Evolutionary conservation across 2,888 invertebrate species (phyloP).

Genomic region (Chrysolina haemoptera): DNA sequence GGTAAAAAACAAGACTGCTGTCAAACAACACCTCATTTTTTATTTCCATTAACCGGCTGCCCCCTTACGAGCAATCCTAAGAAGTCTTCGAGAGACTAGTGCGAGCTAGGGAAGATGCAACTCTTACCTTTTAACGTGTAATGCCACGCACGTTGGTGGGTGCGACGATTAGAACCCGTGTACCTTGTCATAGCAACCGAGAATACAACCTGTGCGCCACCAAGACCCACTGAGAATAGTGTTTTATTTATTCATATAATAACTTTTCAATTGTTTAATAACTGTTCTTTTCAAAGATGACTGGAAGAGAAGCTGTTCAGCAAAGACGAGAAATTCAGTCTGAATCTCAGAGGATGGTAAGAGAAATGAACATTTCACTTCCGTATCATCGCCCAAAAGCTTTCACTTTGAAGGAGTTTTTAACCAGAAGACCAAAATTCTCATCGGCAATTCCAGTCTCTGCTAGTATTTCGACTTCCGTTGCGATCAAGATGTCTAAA

Average conservation of each 20-base stretch:
- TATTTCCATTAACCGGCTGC: too few relatives aligned
- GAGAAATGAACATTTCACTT: constrained; percentile 82
- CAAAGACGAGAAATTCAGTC: constrained; percentile 85
- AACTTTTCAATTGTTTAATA: background rate
- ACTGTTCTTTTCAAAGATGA: constrained; percentile 68
- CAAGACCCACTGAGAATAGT: too few relatives aligned
- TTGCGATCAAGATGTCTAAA: constrained; percentile 78
- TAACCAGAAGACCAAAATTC: constrained; percentile 72
- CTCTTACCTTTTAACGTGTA: too few relatives aligned
- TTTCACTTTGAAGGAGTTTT: constrained; percentile 84
- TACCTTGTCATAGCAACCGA: too few relatives aligned
- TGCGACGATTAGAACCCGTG: too few relatives aligned
- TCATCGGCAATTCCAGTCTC: constrained; percentile 64
- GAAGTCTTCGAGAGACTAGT: too few relatives aligned
- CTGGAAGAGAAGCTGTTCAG: constrained; percentile 78
- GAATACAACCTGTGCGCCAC: too few relatives aligned
- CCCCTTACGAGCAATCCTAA: too few relatives aligned
- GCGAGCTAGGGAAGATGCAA: too few relatives aligned
- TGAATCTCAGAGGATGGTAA: constrained; percentile 85
- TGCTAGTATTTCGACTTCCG: constrained; percentile 66
- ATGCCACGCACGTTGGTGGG: too few relatives aligned
- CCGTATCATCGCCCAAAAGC: constrained; percentile 92
- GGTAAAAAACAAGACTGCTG: too few relatives aligned
- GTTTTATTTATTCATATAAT: background rate
- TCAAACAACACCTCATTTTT: too few relatives aligned